Percentiles rank a stretch among this genome's conserved stretches.
Conservation (phyloP, 2,113 vertebrate species). For the Coptodon rendalli region DNA sequence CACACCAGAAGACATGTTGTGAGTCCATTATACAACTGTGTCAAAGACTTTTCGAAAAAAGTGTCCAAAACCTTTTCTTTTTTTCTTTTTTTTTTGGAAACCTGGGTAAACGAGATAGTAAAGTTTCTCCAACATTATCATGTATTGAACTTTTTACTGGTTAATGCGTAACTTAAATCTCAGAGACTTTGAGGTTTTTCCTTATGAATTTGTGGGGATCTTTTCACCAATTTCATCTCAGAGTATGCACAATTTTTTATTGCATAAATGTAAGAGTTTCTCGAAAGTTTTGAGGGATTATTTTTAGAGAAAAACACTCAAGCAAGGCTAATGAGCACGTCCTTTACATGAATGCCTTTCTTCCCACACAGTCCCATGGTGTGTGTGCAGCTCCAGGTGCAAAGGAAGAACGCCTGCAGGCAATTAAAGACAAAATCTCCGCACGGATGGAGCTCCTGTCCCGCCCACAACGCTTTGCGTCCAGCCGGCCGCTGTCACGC, state of each 20-base stretch:
- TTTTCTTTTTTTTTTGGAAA: not conserved
- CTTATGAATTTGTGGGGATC: not conserved
- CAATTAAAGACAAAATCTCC: slow-evolving; percentile 83
- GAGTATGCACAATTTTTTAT: not conserved
- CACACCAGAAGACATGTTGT: not conserved
- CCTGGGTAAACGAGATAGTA: not conserved
- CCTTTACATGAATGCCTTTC: not conserved
- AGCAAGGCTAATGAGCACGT: not conserved
- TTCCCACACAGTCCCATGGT: slow-evolving; percentile 65
- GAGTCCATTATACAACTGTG: not conserved
- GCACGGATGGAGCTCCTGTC: slow-evolving; percentile 79
- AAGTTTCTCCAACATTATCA: not conserved
- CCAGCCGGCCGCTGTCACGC: slow-evolving; percentile 84
- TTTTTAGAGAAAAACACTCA: not conserved
- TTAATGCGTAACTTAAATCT: not conserved
- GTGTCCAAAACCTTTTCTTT: not conserved
- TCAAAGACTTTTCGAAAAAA: fast-evolving
- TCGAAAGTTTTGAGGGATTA: fast-evolving
- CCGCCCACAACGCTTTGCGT: slow-evolving; percentile 85
- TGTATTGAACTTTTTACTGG: fast-evolving
- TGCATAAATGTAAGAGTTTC: not conserved
- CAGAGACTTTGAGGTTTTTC: not conserved
- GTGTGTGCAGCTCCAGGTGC: slow-evolving; percentile 82
- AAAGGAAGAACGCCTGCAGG: slow-evolving; percentile 76
- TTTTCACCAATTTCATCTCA: not conserved